phyloP scores from a whole-genome alignment of 2,888 invertebrate genomes.

The Herminia tarsipennalis region DNA sequence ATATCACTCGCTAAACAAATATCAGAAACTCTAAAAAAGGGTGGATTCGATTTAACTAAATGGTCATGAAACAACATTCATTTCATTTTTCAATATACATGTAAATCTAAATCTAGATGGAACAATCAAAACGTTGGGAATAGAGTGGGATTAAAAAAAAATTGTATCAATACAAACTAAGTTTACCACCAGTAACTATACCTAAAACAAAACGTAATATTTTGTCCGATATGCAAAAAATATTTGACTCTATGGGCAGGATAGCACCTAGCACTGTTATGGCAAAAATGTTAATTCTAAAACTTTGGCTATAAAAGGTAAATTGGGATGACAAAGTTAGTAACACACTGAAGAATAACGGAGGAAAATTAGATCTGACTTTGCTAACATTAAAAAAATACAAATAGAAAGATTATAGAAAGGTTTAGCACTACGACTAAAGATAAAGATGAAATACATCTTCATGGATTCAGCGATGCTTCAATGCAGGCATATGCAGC shows the following conservation, averaged over 20 bases:
- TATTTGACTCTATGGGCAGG: constrained; percentile 31
- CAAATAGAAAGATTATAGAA: constrained; percentile 6
- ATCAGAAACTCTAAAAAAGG: neutral
- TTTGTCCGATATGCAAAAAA: constrained; percentile 17
- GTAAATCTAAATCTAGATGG: constrained; percentile 21
- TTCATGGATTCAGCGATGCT: constrained; percentile 12
- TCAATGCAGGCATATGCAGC: constrained; percentile 10
- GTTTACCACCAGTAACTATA: constrained; percentile 2
- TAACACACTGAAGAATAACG: constrained; percentile 13
- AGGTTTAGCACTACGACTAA: neutral
- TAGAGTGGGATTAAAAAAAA: constrained; percentile 35
- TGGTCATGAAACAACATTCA: constrained; percentile 7
- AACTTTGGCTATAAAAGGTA: constrained; percentile 16
- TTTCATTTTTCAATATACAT: constrained; percentile 6
- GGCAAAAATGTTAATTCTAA: no score
- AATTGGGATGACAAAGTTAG: constrained; percentile 26
- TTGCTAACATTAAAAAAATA: constrained; percentile 16
- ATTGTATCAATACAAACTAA: constrained; percentile 29
- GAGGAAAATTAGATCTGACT: constrained; percentile 10
- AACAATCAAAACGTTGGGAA: constrained; percentile 28
- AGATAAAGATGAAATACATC: neutral
- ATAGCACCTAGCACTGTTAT: constrained; percentile 13
- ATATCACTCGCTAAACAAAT: no score
- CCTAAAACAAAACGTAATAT: constrained; percentile 18
- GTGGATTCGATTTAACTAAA: neutral